These are phyloP conservation scores for Xiphorhynchus elegans DNA, from an alignment of 2,113 vertebrate species.

Conservation along the genomic window DNA sequence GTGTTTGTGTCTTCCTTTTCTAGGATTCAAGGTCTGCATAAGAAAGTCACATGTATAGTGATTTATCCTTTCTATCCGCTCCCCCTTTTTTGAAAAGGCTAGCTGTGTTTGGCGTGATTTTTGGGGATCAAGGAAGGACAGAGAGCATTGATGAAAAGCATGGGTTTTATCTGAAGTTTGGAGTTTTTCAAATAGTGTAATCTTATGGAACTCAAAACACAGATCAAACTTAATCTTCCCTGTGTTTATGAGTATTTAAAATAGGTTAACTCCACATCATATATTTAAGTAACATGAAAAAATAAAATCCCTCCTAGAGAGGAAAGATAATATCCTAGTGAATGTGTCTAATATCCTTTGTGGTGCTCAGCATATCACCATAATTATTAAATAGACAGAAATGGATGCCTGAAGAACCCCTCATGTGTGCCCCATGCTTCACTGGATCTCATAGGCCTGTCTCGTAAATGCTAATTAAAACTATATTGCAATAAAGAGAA, in stretches of 20 bases:
- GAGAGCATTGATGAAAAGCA: not conserved
- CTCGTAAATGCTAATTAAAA: slow-evolving; percentile 63
- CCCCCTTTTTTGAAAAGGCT: not conserved
- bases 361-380: not conserved
- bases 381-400: slow-evolving; percentile 37
- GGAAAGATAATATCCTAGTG: slow-evolving; percentile 15
- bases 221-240: not conserved
- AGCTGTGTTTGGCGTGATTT: not conserved
- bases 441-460: slow-evolving; percentile 25
- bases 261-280: not conserved
- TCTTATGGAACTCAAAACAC: not conserved
- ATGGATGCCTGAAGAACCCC: not conserved
- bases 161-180: not conserved
- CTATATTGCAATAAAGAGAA: slow-evolving; percentile 16
- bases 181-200: not conserved
- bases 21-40: not conserved
- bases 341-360: slow-evolving; percentile 18
- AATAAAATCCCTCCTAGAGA: slow-evolving; percentile 11
- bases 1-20: not conserved
- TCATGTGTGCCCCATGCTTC: not conserved
- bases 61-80: not conserved
- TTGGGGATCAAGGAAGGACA: not conserved
- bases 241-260: not conserved
- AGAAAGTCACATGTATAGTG: not conserved
- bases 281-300: not conserved